These are phyloP conservation scores for Trachythela sp. DNA, from an alignment of 64 coral and sea anemone genomes.

Conservation along the genomic window DNA sequence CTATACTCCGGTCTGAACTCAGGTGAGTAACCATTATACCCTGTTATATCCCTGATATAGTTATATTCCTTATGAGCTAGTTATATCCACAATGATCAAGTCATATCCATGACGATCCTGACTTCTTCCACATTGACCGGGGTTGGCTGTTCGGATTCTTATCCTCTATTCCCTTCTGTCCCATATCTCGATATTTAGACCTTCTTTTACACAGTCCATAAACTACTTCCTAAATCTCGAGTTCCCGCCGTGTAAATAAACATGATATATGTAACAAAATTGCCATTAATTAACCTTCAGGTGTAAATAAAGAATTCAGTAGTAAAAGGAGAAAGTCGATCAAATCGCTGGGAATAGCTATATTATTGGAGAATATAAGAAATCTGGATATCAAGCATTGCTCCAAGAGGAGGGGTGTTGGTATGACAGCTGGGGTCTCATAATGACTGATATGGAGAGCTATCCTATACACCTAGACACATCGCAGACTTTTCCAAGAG, in stretches of 20 bases:
- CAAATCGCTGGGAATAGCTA: conserved; percentile 53
- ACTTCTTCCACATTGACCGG: too few relatives aligned
- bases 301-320: conserved; percentile 20
- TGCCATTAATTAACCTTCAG: background rate
- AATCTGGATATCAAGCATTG: conserved; percentile 64
- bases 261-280: too few relatives aligned
- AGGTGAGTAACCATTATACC: conserved; percentile 2
- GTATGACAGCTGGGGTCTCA: conserved; percentile 67
- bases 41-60: background rate
- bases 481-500: too few relatives aligned
- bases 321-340: background rate
- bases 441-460: conserved; percentile 50
- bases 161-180: too few relatives aligned
- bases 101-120: too few relatives aligned
- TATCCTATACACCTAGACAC: background rate
- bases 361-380: conserved; percentile 57
- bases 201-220: too few relatives aligned
- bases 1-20: conserved; percentile 39
- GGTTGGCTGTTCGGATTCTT: too few relatives aligned
- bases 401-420: conserved; percentile 79
- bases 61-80: background rate
- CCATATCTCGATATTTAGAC: too few relatives aligned
- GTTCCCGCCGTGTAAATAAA: too few relatives aligned
- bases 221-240: too few relatives aligned
- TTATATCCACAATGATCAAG: background rate